A percentile compares a stretch with the other conserved stretches of the same genome.
Conservation (phyloP, 2,888 invertebrate genomes). For the Oxycera nigricornis region DNA sequence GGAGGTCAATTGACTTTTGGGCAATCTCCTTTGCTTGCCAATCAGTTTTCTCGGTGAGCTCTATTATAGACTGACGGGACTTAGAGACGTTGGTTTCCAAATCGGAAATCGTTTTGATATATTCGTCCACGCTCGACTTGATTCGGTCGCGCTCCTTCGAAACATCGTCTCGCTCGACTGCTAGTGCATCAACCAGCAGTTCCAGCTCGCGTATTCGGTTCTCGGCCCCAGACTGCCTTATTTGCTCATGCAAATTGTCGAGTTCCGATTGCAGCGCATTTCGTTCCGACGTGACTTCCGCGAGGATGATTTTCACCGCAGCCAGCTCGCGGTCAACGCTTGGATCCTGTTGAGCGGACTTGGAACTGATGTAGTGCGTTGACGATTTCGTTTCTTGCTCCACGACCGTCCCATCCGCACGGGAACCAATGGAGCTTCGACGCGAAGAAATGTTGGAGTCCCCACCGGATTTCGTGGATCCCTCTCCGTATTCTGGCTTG, state of each 20-base stretch:
- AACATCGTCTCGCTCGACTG: constrained; percentile 54
- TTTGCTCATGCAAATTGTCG: constrained; percentile 52
- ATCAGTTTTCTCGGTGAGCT: constrained; percentile 63
- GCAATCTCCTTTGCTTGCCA: constrained; percentile 63
- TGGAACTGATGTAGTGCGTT: background rate
- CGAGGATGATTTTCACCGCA: constrained; percentile 56
- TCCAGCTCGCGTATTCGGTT: constrained; percentile 54
- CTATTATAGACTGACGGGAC: constrained; percentile 62
- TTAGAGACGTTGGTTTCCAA: constrained; percentile 60
- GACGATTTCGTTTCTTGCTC: constrained; percentile 37
- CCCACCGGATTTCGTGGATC: constrained; percentile 45
- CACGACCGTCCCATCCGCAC: constrained; percentile 41
- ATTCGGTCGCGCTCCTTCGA: constrained; percentile 51
- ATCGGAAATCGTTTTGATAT: constrained; percentile 58
- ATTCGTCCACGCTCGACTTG: constrained; percentile 51
- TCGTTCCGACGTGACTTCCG: constrained; percentile 55
- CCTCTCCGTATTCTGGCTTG: constrained; percentile 29
- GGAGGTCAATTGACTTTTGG: constrained; percentile 67
- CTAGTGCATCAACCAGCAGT: constrained; percentile 49
- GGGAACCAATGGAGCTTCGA: constrained; percentile 50
- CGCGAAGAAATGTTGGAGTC: constrained; percentile 48
- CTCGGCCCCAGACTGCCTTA: constrained; percentile 52
- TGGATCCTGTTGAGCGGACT: background rate
- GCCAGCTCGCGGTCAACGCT: constrained; percentile 52
- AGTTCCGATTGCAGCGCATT: constrained; percentile 55